These are phyloP conservation scores for Trichonephila inaurata DNA, from an alignment of 1,140 invertebrate species.

Conservation along the genomic window DNA sequence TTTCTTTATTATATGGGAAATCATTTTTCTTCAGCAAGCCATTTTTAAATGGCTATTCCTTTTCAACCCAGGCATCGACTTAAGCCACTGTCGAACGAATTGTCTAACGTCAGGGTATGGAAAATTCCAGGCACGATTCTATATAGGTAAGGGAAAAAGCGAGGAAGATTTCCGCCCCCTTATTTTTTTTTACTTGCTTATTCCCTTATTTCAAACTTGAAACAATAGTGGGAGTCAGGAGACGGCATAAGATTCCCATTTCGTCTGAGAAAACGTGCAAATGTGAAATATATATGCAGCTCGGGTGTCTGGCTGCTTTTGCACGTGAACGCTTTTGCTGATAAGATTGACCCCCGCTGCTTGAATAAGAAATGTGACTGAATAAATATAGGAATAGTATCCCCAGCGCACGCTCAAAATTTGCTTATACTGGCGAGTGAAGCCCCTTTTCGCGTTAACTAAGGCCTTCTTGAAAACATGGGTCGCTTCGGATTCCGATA, in stretches of 20 bases:
- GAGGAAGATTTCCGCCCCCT: constrained; percentile 21
- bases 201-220: constrained; percentile 73
- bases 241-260: constrained; percentile 69
- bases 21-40: background rate
- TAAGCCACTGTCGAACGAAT: background rate
- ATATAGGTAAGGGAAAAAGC: constrained; percentile 61
- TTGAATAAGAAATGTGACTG: constrained; percentile 74
- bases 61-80: background rate
- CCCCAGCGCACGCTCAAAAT: constrained; percentile 49
- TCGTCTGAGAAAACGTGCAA: constrained; percentile 72
- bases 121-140: constrained; percentile 64
- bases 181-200: constrained; percentile 22
- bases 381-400: constrained; percentile 64
- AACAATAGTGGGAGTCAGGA: constrained; percentile 68
- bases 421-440: constrained; percentile 19
- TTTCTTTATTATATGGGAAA: no score
- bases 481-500: constrained; percentile 21
- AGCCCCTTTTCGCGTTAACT: constrained; percentile 25
- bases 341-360: constrained; percentile 74
- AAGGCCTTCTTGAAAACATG: background rate
- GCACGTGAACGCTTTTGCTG: constrained; percentile 72
- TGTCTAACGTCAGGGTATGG: constrained; percentile 3
- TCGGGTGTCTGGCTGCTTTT: constrained; percentile 65
- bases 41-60: background rate
- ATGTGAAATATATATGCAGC: constrained; percentile 74